A percentile compares a stretch with the other conserved stretches of the same genome.
Conservation (phyloP, 1,140 invertebrate species). For the Theocolax elegans region DNA sequence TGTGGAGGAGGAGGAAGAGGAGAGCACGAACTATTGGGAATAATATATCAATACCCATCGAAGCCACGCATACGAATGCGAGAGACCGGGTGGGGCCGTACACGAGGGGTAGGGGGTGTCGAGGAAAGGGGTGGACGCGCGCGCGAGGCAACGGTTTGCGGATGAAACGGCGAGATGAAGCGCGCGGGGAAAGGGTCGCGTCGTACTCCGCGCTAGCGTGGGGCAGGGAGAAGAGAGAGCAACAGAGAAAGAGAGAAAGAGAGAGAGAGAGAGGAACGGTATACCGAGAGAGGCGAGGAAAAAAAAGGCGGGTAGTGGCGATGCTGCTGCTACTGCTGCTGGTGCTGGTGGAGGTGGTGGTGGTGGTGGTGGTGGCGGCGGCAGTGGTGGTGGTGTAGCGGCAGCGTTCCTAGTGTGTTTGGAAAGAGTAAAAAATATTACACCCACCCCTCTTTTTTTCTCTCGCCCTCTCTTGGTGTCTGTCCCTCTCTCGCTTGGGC, state of each 20-base stretch:
- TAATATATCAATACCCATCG: constrained; percentile 70
- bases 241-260: constrained; percentile 6
- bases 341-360: constrained; percentile 48
- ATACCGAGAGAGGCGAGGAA: constrained; percentile 45
- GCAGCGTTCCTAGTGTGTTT: constrained; percentile 46
- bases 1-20: constrained; percentile 49
- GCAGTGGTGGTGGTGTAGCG: constrained; percentile 48
- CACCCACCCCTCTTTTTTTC: constrained; percentile 50
- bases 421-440: constrained; percentile 66
- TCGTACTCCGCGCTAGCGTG: not conserved
- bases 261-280: not conserved
- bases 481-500: constrained; percentile 56
- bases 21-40: constrained; percentile 67
- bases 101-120: constrained; percentile 44
- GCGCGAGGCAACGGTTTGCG: constrained; percentile 22
- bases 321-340: constrained; percentile 1
- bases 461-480: not conserved
- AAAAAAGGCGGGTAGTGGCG: constrained; percentile 33
- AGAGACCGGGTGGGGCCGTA: constrained; percentile 48
- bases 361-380: constrained; percentile 48
- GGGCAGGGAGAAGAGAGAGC: not conserved
- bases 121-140: constrained; percentile 17
- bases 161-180: constrained; percentile 35
- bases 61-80: constrained; percentile 67
- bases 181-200: constrained; percentile 16